Evolutionary conservation across 2,888 invertebrate species (phyloP), one percentile per base, ranked within the genome.

Genomic region (Erebia palarica): DNA sequence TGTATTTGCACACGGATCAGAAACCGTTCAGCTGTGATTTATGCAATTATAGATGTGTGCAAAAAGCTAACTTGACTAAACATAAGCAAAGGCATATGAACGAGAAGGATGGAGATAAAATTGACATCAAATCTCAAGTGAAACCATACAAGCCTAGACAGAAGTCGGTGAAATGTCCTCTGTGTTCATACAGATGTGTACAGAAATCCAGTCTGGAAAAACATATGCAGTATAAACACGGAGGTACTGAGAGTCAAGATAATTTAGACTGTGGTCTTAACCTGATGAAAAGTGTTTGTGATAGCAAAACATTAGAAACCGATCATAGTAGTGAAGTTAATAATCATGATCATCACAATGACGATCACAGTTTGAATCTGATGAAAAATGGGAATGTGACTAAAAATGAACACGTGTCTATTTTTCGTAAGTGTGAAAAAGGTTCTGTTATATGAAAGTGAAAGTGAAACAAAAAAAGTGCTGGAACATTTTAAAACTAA

Each of bases 1-100:
- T 94, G 94, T 94, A 94, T 60, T 70, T 94, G 13, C 94, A 94
- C 55, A 94, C 94, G 0, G 92, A 94, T 44, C 91, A 93, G 60
- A 94, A 93, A 68, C 93, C 93, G 0, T 94, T 92, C 67, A 88
- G 91, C 13, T 94, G 94, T 72, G 94, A 94, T 55, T 78, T 91
- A 75, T 94, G 94, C 69, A 91, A 83, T 51, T 94, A 94, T 67
- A 80, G 89, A 1, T 94, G 94, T 65, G 94, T 94, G 0, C 94
- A 94, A 68, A 94, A 94, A 76, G 93, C 94, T 0, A 94, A 94
- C 66, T 71, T 94, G 10, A 93, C 92, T 0, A 94, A 94, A 75
- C 94, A 94, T 60, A 93, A 91, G 53, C 91, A 90, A 69, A 84
- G 93, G 58, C 94, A 94, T 83, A 73, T 90, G 18, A 90, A 89